Percentiles rank a stretch among this genome's conserved stretches.
phyloP scores from a whole-genome alignment of 2,797 vertebrate species.

The Characodon lateralis region DNA sequence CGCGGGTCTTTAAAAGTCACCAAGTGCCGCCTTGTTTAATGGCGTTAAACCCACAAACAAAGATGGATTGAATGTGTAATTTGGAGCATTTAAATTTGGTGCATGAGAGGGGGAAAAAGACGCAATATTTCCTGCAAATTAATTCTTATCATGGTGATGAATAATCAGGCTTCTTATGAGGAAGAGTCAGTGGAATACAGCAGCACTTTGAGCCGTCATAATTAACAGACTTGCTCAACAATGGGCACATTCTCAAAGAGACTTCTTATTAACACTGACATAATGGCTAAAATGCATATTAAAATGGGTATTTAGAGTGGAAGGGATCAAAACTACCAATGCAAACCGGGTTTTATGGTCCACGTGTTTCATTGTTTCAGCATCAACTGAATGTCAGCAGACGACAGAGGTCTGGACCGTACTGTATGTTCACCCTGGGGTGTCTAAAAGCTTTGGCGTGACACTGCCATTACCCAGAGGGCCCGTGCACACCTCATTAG shows the following conservation, averaged over 20 bases:
- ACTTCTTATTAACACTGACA: slow-evolving; percentile 74
- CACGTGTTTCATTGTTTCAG: slow-evolving; percentile 64
- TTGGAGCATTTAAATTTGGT: slow-evolving; percentile 77
- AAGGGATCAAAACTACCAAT: slow-evolving; percentile 70
- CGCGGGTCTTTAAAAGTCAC: slow-evolving; percentile 72
- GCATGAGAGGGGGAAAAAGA: slow-evolving; percentile 42
- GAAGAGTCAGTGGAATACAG: slow-evolving; percentile 74
- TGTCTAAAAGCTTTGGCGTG: slow-evolving; percentile 64
- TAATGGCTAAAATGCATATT: slow-evolving; percentile 71
- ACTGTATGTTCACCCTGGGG: slow-evolving; percentile 61
- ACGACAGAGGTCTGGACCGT: slow-evolving; percentile 43
- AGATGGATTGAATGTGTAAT: slow-evolving; percentile 79
- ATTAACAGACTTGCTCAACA: slow-evolving; percentile 79
- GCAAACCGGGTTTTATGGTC: slow-evolving; percentile 69
- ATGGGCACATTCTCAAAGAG: slow-evolving; percentile 77
- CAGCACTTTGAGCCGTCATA: slow-evolving; percentile 75
- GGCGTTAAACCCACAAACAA: slow-evolving; percentile 83
- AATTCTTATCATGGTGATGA: slow-evolving; percentile 81
- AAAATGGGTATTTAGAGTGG: slow-evolving; percentile 73
- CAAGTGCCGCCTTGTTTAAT: slow-evolving; percentile 74
- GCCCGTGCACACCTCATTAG: slow-evolving; percentile 77
- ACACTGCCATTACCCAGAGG: slow-evolving; percentile 68
- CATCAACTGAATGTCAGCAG: slow-evolving; percentile 51
- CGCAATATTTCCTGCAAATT: slow-evolving; percentile 73
- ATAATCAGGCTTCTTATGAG: slow-evolving; percentile 75